Evolutionary conservation across 2,113 vertebrate genomes (phyloP).

Genomic region (Phaethornis superciliosus): DNA sequence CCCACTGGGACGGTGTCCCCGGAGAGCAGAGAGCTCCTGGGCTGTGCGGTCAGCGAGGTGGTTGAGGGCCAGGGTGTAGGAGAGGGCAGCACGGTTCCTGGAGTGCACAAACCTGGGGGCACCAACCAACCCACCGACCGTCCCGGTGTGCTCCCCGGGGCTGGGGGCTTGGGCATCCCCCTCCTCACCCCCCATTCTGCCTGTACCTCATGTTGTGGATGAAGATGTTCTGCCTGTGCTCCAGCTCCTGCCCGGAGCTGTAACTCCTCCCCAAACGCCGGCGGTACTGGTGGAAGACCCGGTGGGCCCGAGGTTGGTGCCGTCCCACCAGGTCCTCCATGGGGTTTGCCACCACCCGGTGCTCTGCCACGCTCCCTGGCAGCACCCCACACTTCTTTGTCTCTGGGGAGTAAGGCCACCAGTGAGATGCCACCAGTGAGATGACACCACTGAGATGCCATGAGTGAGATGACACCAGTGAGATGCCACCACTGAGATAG

Average conservation of each 20-base stretch:
- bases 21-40: conserved; percentile 70
- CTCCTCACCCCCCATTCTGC: rapidly evolving
- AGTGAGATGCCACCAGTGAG: too few species aligned
- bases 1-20: conserved; percentile 63
- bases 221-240: conserved; percentile 79
- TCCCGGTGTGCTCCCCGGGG: too few species aligned
- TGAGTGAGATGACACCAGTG: too few species aligned
- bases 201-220: conserved; percentile 81
- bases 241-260: conserved; percentile 68
- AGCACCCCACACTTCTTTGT: neutral
- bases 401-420: neutral
- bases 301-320: conserved; percentile 68
- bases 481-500: too few species aligned
- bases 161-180: rapidly evolving
- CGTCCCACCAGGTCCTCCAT: conserved; percentile 82
- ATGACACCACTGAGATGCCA: too few species aligned
- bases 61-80: conserved; percentile 76
- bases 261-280: conserved; percentile 71
- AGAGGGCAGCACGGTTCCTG: conserved; percentile 77
- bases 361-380: conserved; percentile 44
- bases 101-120: conserved; percentile 79
- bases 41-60: conserved; percentile 74
- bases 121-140: neutral
- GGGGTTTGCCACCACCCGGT: conserved; percentile 81
- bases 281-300: conserved; percentile 76